A percentile compares a stretch with the other conserved stretches of the same genome.
Evolutionary conservation across 2,113 vertebrate genomes (phyloP).

Genomic region (Oreotrochilus melanogaster): DNA sequence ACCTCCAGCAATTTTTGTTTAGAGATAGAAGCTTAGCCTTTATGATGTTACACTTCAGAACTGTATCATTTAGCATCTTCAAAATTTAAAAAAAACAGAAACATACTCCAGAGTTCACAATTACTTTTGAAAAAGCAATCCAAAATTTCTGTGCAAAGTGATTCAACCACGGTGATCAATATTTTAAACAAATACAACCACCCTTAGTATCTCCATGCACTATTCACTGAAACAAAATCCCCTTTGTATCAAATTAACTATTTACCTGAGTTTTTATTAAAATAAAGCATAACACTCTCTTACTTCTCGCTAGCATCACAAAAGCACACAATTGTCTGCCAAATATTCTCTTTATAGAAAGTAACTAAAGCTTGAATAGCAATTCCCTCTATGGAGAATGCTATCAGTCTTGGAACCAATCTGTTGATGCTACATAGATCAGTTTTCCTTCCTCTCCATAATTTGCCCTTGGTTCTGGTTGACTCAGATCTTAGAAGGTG

Average conservation of each 20-base stretch:
- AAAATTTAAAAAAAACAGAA: not conserved
- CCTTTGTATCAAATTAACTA: not conserved
- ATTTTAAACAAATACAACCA: not conserved
- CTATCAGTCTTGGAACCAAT: not conserved
- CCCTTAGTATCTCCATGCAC: not conserved
- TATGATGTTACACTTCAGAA: not conserved
- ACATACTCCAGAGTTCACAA: not conserved
- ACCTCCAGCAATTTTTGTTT: slow-evolving; percentile 16
- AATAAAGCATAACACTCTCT: not conserved
- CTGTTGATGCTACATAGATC: not conserved
- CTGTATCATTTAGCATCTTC: not conserved
- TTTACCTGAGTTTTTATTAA: not conserved
- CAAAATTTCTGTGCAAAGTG: not conserved
- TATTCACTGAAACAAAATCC: not conserved
- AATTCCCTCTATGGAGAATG: not conserved
- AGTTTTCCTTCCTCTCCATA: not conserved
- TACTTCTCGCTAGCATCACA: not conserved
- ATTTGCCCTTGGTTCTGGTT: not conserved
- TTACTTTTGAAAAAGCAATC: not conserved
- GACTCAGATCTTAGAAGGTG: not conserved
- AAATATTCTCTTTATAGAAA: not conserved
- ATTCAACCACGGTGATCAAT: not conserved
- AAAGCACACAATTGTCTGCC: not conserved
- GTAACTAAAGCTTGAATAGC: not conserved
- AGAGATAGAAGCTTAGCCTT: not conserved